Evolutionary conservation across 2,888 invertebrate species (phyloP), one percentile per base, ranked within the genome.

Genomic region (Dryococelus australis): DNA sequence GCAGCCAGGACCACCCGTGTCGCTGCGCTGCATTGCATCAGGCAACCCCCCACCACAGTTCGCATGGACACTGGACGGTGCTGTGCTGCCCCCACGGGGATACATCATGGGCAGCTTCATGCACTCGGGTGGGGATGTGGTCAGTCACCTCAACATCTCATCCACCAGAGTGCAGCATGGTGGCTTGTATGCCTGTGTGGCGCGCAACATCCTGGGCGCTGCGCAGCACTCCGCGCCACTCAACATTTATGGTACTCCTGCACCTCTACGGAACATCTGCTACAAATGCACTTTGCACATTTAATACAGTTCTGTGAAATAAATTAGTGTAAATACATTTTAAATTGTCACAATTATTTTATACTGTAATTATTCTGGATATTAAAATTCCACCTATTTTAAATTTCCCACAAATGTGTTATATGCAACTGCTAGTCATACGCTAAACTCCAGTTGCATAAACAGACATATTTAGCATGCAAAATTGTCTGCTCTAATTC

Each of bases 1-100:
- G 35, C 92, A 93, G 89, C 93, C 93, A 0, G 94, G 93, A 3
- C 92, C 92, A 43, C 91, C 92, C 10, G 92, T 97, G 87, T 97
- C 97, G n/a, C 93, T 98, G 88, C 95, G 97, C 91, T 98, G 98
- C 92, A 96, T 96, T 0, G 97, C 97, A 10, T 96, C 97, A 80
- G 98, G 98, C 53, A 97, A 97, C 90, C 98, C 98, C 5, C 96
- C 96, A 13, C 98, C 98, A 0, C 94, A 95, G 87, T 94, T 98
- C 91, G 92, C 94, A 86, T 98, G 98, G 98, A 93, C 96, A 89
- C 93, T 96, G 88, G 97, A 97, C 91, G 95, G 95, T 20, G 95
- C 86, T 16, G 88, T 86, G 51, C 86, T 89, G 8, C 80, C 89
- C 84, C 90, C 90, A 6, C 88, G 87, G 24, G 88, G 87, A 28